A percentile compares a stretch with the other conserved stretches of the same genome.
Evolutionary conservation across 2,888 invertebrate genomes (phyloP).

Genomic region (Cyaniris semiargus): DNA sequence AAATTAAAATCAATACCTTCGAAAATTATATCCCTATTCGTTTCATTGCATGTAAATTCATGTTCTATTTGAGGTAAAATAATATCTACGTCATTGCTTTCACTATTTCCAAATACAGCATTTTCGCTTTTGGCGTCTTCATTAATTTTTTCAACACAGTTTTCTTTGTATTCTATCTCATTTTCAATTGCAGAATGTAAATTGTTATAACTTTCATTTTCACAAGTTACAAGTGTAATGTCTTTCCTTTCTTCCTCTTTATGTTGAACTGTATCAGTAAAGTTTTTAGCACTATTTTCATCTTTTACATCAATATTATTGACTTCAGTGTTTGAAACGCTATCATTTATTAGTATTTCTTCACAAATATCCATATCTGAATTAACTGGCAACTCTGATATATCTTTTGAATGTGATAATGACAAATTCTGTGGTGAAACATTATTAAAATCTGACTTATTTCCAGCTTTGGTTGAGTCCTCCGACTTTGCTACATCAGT

Average conservation of each 20-base stretch:
- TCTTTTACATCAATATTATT: background rate
- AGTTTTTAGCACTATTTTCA: background rate
- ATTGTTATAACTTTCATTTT: background rate
- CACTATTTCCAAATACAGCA: background rate
- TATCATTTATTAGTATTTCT: background rate
- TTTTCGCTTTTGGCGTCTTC: background rate
- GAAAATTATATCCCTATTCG: background rate
- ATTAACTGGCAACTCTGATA: background rate
- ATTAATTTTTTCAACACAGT: background rate
- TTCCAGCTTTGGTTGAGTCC: background rate
- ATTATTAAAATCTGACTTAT: background rate
- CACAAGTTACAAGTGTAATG: background rate
- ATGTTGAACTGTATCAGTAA: background rate
- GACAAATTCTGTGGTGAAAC: background rate
- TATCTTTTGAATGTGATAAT: constrained; percentile 1
- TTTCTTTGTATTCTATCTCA: background rate
- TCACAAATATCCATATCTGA: background rate
- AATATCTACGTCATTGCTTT: background rate
- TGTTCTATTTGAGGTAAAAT: background rate
- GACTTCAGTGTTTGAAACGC: background rate
- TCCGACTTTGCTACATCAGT: background rate
- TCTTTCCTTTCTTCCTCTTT: background rate
- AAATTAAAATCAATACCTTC: constrained; percentile 6
- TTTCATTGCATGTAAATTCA: background rate
- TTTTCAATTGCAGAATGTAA: background rate